These are phyloP conservation scores for Gambusia yucatana DNA, from an alignment of 2,797 vertebrate species.

Conservation along the genomic window DNA sequence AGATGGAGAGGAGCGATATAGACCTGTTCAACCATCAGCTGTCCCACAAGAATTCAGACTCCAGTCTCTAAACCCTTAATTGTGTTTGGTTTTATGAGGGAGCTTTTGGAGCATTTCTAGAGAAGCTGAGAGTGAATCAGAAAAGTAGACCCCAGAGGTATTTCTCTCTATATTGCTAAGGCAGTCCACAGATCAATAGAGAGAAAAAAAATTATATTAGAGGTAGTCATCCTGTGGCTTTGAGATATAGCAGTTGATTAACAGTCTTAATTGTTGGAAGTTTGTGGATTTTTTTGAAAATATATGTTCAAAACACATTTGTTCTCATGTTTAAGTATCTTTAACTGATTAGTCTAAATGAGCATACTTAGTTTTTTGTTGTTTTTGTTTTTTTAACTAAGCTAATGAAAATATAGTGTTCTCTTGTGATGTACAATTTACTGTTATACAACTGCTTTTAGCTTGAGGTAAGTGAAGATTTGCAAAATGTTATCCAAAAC, in stretches of 20 bases:
- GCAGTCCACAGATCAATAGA: constrained; percentile 65
- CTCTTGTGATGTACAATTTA: not conserved
- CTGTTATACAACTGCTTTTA: not conserved
- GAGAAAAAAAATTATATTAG: constrained; percentile 52
- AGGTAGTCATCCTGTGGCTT: constrained; percentile 30
- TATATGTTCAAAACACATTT: not conserved
- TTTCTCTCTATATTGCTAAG: constrained; percentile 56
- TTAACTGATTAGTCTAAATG: not conserved
- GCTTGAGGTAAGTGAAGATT: not conserved
- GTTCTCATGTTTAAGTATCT: not conserved
- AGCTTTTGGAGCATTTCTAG: constrained; percentile 43
- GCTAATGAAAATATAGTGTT: no score
- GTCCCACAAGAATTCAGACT: constrained; percentile 16
- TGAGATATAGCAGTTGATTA: constrained; percentile 27
- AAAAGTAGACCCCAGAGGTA: constrained; percentile 42
- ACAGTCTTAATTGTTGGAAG: not conserved
- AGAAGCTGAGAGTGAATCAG: constrained; percentile 20
- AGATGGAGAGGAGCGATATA: not conserved
- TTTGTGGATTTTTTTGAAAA: not conserved
- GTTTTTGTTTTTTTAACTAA: not conserved
- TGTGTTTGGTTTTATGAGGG: constrained; percentile 66
- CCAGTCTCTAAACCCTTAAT: constrained; percentile 51
- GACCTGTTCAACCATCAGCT: constrained; percentile 14
- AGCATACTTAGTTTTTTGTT: not conserved
- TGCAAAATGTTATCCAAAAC: not conserved